Base-by-base conservation (phyloP, 2,113 vertebrate genomes). In the Megaleporinus macrocephalus region DNA sequence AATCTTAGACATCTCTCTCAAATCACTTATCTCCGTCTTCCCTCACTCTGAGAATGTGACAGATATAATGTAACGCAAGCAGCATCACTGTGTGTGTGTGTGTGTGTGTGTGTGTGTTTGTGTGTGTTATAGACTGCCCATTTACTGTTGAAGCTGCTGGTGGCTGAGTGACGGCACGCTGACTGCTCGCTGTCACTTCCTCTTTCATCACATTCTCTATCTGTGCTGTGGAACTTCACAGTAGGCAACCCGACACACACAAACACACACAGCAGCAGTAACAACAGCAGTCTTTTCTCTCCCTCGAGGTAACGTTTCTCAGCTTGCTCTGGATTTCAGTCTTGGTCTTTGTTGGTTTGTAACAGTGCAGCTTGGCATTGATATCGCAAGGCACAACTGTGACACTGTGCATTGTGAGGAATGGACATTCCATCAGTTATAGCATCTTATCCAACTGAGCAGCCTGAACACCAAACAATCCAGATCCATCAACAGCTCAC, bases 161-260 rank as follows among this genome's bases (percentile, higher is more conserved):
- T 78, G 80, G 55, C 29, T 6, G 49, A 63, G 3, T 87, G 87
- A 90, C 12, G 83, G 86, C 78, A 0, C 55, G 16, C 72, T 63
- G 76, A 81, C 86, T 85, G 86, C 62, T 89, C 88, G 82, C 88
- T 81, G 87, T 87, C 83, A 5, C 69, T 73, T 86, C 80, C 49
- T 59, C 59, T 83, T 79, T 81, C 76, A 82, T 88, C 82, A 88
- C 80, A 80, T 57, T 27, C 68, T 76, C 63, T 33, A 33, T 82
- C 24, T 15, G 14, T 59, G 76, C 24, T 16, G 69, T 44, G 72
- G 27, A 78, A 78, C 74, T 78, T 76, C 33, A 83, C 61, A 74
- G 63, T 61, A 61, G 59, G 30, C 73, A 63, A 44, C 62, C 49
- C 70, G n/a, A 55, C 80, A 57, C 79, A 68, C 49, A 75, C 47